Conservation (phyloP, 2,888 invertebrate species). For the Panorpa germanica region DNA sequence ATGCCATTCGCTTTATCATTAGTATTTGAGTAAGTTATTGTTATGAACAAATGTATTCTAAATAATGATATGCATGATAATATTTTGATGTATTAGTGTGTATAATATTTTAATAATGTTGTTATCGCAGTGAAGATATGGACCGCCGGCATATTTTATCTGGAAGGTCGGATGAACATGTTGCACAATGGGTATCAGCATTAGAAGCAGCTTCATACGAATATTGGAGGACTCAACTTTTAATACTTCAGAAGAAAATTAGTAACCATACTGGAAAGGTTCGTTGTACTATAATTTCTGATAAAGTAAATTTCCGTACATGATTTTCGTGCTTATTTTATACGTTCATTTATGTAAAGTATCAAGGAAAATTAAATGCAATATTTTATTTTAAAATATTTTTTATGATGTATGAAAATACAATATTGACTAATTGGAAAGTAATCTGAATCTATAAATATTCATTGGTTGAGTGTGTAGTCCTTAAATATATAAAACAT, state of each 20-base stretch:
- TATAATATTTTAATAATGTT: slow-evolving; percentile 1
- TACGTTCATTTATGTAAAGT: no score
- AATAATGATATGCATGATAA: no score
- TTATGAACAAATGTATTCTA: background rate
- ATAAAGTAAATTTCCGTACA: no score
- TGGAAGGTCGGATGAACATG: slow-evolving; percentile 47
- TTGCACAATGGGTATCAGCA: slow-evolving; percentile 49
- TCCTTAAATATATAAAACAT: no score
- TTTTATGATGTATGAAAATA: no score
- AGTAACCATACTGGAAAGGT: slow-evolving; percentile 48
- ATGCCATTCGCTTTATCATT: slow-evolving; percentile 60
- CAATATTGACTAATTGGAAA: no score
- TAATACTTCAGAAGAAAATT: slow-evolving; percentile 44
- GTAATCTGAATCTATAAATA: no score
- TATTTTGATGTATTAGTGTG: background rate
- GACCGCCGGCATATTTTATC: slow-evolving; percentile 51
- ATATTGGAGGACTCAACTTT: slow-evolving; percentile 40
- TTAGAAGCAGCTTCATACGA: slow-evolving; percentile 52
- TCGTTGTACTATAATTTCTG: no score
- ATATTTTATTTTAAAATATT: no score
- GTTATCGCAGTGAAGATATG: slow-evolving; percentile 30
- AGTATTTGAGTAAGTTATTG: slow-evolving; percentile 33
- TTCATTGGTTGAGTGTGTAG: no score
- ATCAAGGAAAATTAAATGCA: no score
- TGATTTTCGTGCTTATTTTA: no score